Percentiles rank a stretch among this genome's conserved stretches.
phyloP scores from a whole-genome alignment of 2,797 vertebrate species.

The Nannoperca australis region DNA sequence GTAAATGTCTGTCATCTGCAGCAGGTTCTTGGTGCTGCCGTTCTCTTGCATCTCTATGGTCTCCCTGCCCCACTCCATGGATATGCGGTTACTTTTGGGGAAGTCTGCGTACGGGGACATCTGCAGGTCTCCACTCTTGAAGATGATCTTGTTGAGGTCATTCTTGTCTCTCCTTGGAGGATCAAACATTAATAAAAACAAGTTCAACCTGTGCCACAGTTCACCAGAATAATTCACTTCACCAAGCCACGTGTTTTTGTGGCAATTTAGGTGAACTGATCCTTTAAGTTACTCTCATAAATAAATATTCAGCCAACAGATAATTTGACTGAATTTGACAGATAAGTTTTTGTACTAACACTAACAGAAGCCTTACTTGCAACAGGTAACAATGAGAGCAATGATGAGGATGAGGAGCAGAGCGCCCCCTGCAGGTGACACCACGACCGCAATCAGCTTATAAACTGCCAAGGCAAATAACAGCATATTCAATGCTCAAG shows the following conservation, averaged over 20 bases:
- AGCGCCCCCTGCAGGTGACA: slow-evolving; percentile 92
- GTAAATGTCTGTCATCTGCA: slow-evolving; percentile 98
- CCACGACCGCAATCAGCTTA: slow-evolving; percentile 95
- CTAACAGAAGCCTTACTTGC: slow-evolving; percentile 86
- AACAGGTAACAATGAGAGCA: slow-evolving; percentile 93
- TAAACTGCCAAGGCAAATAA: slow-evolving; percentile 86
- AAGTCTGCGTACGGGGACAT: slow-evolving; percentile 97
- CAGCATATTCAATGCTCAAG: not conserved
- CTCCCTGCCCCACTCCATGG: slow-evolving; percentile 96
- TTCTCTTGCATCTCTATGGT: slow-evolving; percentile 99
- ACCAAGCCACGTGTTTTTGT: not conserved
- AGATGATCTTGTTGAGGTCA: slow-evolving; percentile 99
- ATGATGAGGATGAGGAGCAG: slow-evolving; percentile 92
- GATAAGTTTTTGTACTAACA: not conserved
- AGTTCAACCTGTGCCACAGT: not conserved
- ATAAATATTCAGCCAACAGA: not conserved
- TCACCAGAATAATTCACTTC: not conserved
- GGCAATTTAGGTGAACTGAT: not conserved
- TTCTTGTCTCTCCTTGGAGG: slow-evolving; percentile 95
- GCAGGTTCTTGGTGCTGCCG: slow-evolving; percentile 98
- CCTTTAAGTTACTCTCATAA: not conserved
- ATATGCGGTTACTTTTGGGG: slow-evolving; percentile 92
- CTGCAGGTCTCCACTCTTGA: slow-evolving; percentile 97
- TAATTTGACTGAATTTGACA: too few species aligned
- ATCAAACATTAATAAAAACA: slow-evolving; percentile 8